These are phyloP conservation scores for Hippocampus comes DNA, from an alignment of 2,113 vertebrate species.

Conservation along the genomic window DNA sequence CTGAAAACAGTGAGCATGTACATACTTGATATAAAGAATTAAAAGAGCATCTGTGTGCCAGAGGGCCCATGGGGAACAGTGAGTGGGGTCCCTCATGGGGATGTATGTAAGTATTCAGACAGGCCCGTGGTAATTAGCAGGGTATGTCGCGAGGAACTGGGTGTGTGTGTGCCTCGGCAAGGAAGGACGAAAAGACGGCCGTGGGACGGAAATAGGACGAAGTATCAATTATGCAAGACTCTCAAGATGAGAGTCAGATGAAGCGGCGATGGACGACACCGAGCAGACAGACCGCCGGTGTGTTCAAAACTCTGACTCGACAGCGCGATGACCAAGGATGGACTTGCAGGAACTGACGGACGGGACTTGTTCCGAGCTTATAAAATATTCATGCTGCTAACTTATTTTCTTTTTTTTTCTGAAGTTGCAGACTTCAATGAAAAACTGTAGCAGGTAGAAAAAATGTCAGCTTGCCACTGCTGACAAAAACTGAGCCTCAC, in stretches of 20 bases:
- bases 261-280: constrained; percentile 25
- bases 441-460: neutral
- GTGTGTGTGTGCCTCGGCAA: neutral
- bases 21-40: neutral
- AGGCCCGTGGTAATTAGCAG: constrained; percentile 23
- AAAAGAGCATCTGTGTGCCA: neutral
- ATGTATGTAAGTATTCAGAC: constrained; percentile 7
- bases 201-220: constrained; percentile 56
- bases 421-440: neutral
- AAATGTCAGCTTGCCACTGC: neutral
- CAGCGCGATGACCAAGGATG: neutral
- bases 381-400: neutral
- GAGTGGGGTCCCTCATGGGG: constrained; percentile 9
- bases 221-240: constrained; percentile 62
- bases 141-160: constrained; percentile 14
- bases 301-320: constrained; percentile 43
- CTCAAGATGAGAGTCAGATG: constrained; percentile 50
- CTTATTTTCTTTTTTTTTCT: neutral
- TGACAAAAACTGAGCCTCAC: neutral
- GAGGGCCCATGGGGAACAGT: neutral
- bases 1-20: neutral
- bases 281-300: constrained; percentile 18
- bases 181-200: constrained; percentile 6
- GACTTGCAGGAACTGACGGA: neutral
- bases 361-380: neutral